These are phyloP conservation scores for Leucozona laternaria DNA, from an alignment of 2,888 invertebrate species.

Conservation along the genomic window DNA sequence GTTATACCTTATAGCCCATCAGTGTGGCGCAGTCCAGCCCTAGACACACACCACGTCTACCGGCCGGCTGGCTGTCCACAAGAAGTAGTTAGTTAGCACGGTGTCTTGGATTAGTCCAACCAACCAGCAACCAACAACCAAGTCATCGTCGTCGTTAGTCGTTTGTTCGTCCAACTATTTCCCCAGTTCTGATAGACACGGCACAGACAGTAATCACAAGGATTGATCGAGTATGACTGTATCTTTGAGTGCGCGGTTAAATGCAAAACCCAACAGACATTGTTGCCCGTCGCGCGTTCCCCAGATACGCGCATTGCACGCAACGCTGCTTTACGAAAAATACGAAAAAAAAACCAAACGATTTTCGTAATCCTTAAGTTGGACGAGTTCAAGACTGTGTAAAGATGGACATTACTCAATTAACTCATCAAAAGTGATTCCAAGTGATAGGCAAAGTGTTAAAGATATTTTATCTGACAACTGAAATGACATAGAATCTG, in stretches of 20 bases:
- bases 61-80: too few relatives aligned
- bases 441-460: constrained; percentile 72
- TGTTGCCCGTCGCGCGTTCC: constrained; percentile 42
- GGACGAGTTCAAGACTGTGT: constrained; percentile 54
- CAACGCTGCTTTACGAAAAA: neutral
- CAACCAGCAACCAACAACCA: constrained; percentile 5
- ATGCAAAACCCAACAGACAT: constrained; percentile 51
- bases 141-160: constrained; percentile 13
- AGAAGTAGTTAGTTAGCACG: constrained; percentile 47
- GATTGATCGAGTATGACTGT: constrained; percentile 75
- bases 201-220: constrained; percentile 72
- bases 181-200: constrained; percentile 56
- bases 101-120: constrained; percentile 55
- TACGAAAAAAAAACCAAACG: constrained; percentile 5
- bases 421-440: constrained; percentile 73
- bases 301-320: constrained; percentile 34
- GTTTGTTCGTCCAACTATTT: constrained; percentile 5
- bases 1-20: constrained; percentile 5
- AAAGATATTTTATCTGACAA: constrained; percentile 73
- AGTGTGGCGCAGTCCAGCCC: neutral
- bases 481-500: constrained; percentile 68
- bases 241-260: constrained; percentile 33
- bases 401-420: constrained; percentile 72
- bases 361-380: constrained; percentile 53
- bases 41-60: neutral